Evolutionary conservation across 2,888 invertebrate species (phyloP), one percentile per base, ranked within the genome.

Genomic region (Cryptus viduatorius): DNA sequence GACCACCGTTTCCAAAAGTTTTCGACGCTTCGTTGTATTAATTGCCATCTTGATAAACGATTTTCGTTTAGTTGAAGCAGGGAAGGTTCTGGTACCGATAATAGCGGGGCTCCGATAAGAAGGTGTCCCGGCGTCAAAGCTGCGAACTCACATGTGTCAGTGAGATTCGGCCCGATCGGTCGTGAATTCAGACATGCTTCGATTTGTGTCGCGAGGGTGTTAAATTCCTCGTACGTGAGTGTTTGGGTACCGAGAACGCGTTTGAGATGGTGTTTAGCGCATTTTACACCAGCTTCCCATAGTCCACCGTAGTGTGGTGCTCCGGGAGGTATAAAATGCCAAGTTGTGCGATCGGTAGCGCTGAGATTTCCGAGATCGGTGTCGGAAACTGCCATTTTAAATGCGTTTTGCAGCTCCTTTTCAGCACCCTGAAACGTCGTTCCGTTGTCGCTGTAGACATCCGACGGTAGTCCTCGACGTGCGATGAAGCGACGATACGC

Each of bases 361-460:
- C 76, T 46, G 37, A 50, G 14, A 50, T 82, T 75, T 59, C 71
- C 50, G 8, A 85, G 42, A 8, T 73, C 77, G 7, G 68, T 46
- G 64, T 81, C 42, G 42, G 14, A n/a, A 8, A 64, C 61, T 10
- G 44, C 64, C 4, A 56, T 16, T 42, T 76, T 29, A 7, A 53
- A 77, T 10, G 77, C 71, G 14, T 59, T 42, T 65, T 78, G 75
- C 7, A 87, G 71, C 72, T 87, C 83, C 0, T 83, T 86, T 1
- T 79, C 69, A 3, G 90, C 89, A 3, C 90, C 90, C 0, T 87
- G 79, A 31, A 89, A 91, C 29, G 86, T 90, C 12, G 88, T 89
- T 0, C 89, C 90, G 50, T 88, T 88, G 31, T 90, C 90, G n/a
- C 86, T 86, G 68, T 88, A 89, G 0, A 90, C 80, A n/a, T 86